phyloP scores from a whole-genome alignment of 2,888 invertebrate species.

The Lutraria lutraria region DNA sequence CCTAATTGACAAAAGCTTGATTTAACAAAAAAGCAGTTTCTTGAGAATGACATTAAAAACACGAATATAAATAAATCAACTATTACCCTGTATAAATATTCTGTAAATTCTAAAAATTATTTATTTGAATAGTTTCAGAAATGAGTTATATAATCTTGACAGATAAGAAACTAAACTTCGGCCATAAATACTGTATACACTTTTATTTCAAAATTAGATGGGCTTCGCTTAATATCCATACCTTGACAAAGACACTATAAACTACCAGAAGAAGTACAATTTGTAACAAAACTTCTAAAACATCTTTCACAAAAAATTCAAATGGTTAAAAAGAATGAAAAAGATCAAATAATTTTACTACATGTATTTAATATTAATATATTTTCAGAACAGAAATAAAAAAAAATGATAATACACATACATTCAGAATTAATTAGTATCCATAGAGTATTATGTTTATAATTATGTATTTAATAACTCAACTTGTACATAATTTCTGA shows the following conservation, averaged over 20 bases:
- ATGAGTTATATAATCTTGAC: not conserved
- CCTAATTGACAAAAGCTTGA: too few relatives aligned
- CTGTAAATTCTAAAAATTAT: not conserved
- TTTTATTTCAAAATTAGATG: too few relatives aligned
- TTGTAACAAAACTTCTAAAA: too few relatives aligned
- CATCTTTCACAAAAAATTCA: too few relatives aligned
- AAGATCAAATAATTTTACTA: too few relatives aligned
- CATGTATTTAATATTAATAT: too few relatives aligned
- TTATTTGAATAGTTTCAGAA: too few relatives aligned
- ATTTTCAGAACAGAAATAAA: too few relatives aligned
- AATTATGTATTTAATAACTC: not conserved
- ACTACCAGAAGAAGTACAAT: too few relatives aligned
- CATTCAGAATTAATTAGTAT: constrained; percentile 12
- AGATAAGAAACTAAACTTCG: not conserved
- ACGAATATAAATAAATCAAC: constrained; percentile 18
- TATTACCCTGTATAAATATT: not conserved
- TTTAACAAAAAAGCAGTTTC: not conserved
- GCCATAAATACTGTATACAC: not conserved
- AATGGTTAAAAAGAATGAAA: too few relatives aligned
- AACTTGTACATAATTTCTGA: not conserved
- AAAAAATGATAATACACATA: not conserved
- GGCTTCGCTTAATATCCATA: too few relatives aligned
- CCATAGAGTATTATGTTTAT: not conserved
- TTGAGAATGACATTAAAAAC: not conserved
- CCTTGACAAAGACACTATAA: too few relatives aligned